Conservation (phyloP, 2,113 vertebrate species). For the Phrynosoma blainvillii region DNA sequence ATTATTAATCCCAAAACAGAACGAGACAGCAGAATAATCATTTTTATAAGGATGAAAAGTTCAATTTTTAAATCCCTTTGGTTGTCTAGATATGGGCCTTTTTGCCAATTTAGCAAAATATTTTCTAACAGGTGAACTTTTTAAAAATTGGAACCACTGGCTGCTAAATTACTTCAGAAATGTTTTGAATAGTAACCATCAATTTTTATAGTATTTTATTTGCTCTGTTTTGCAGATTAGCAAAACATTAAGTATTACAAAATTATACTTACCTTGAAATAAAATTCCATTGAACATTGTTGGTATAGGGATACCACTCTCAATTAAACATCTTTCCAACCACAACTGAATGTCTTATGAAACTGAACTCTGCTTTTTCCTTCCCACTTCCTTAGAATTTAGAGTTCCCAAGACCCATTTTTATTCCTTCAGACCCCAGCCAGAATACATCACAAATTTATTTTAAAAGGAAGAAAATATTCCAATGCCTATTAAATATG, state of each 20-base stretch:
- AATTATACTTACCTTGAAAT: constrained; percentile 1
- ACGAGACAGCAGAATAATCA: background rate
- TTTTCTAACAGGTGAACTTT: background rate
- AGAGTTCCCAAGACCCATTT: background rate
- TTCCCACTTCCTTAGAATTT: background rate
- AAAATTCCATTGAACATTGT: background rate
- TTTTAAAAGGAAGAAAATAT: background rate
- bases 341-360: background rate
- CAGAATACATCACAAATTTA: background rate
- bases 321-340: background rate
- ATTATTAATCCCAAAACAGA: background rate
- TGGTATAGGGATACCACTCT: background rate
- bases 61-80: background rate
- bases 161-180: background rate
- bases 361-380: background rate
- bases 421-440: background rate
- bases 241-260: background rate
- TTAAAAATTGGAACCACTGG: background rate
- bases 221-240: background rate
- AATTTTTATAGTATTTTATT: background rate
- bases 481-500: background rate
- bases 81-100: background rate
- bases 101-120: background rate
- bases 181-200: background rate
- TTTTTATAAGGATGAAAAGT: background rate